Evolutionary conservation across 2,797 vertebrate genomes (phyloP).

Genomic region (Bradypodion ventrale): DNA sequence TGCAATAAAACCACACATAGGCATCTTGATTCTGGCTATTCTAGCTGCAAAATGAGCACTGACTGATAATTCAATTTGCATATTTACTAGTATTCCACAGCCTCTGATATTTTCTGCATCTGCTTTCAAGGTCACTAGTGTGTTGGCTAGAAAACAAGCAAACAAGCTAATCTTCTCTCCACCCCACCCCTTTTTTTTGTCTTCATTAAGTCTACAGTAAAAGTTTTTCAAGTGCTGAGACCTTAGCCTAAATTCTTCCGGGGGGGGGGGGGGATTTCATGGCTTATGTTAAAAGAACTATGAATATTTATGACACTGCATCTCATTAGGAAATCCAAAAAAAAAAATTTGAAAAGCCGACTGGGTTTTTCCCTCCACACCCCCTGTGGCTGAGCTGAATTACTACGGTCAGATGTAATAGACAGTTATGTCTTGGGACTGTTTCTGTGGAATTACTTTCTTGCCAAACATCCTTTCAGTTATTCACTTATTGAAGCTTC

Average conservation of each 20-base stretch:
- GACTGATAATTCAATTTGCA: background rate
- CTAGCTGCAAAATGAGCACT: constrained; percentile 32
- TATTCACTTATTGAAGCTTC: constrained; percentile 36
- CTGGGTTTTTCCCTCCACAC: constrained; percentile 45
- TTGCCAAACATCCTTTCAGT: constrained; percentile 27
- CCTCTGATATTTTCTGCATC: constrained; percentile 44
- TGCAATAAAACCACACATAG: constrained; percentile 53
- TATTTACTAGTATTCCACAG: background rate
- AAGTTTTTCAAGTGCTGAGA: constrained; percentile 45
- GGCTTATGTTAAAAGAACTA: constrained; percentile 53
- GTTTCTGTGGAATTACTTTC: constrained; percentile 45
- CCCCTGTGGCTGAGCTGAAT: constrained; percentile 54
- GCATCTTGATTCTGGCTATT: constrained; percentile 30
- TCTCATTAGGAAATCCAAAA: constrained; percentile 44
- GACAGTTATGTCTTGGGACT: constrained; percentile 63
- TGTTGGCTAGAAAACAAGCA: constrained; percentile 45
- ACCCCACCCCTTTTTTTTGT: constrained; percentile 52
- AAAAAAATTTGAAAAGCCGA: constrained; percentile 2
- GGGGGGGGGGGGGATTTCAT: constrained; percentile 52
- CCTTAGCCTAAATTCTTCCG: constrained; percentile 43
- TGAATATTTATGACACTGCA: constrained; percentile 65
- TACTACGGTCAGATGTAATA: constrained; percentile 58
- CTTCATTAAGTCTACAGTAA: constrained; percentile 49
- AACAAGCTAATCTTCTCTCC: constrained; percentile 54
- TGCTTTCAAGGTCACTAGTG: constrained; percentile 45